phyloP scores from a whole-genome alignment of 1,140 invertebrate species.

The Nixonia krombeini region DNA sequence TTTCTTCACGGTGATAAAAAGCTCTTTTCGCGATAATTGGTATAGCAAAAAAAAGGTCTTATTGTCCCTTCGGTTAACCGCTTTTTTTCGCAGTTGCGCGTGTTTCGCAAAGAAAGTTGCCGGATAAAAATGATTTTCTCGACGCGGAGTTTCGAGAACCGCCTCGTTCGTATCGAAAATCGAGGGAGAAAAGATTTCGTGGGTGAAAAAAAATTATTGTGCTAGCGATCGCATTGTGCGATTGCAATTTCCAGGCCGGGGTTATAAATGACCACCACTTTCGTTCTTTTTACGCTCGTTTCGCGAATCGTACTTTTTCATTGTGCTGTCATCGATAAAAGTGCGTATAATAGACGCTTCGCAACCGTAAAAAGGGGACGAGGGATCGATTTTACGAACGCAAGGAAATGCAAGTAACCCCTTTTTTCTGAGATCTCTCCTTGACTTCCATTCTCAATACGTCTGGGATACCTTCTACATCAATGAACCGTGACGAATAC shows the following conservation, averaged over 20 bases:
- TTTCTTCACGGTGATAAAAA: no score
- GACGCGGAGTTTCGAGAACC: no score
- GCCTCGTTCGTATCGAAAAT: no score
- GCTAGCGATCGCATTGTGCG: neutral
- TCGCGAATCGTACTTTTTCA: constrained; percentile 29
- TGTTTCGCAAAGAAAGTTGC: no score
- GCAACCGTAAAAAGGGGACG: constrained; percentile 20
- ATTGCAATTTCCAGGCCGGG: constrained; percentile 7
- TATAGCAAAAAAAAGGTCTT: no score
- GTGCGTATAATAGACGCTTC: constrained; percentile 33
- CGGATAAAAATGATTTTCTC: no score
- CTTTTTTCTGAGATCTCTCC: constrained; percentile 37
- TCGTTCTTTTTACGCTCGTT: constrained; percentile 34
- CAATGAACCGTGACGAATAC: constrained; percentile 50
- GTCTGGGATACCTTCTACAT: constrained; percentile 41
- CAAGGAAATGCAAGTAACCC: constrained; percentile 35
- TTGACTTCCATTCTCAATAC: constrained; percentile 43
- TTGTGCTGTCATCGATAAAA: constrained; percentile 48
- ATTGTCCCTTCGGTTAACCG: no score
- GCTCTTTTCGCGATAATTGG: no score
- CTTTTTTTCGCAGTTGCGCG: no score
- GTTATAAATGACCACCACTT: constrained; percentile 22
- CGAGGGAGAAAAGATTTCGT: neutral
- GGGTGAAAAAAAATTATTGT: neutral
- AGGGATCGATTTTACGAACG: constrained; percentile 27